phyloP scores from a whole-genome alignment of 2,113 vertebrate species.

The Protobothrops flavoviridis region DNA sequence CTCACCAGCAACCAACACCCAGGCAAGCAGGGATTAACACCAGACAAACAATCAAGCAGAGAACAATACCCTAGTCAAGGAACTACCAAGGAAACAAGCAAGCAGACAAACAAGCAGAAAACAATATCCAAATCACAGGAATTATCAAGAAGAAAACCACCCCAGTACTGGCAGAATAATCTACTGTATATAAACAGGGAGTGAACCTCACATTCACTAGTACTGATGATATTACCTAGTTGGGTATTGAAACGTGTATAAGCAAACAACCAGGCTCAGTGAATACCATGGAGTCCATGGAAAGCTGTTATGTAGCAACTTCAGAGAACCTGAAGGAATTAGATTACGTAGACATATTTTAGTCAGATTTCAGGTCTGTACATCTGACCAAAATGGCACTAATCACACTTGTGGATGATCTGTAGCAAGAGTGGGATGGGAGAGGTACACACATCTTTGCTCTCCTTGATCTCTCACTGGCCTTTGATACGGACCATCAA shows the following conservation, averaged over 20 bases:
- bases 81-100: not conserved
- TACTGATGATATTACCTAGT: not conserved
- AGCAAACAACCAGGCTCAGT: not conserved
- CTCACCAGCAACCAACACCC: not conserved
- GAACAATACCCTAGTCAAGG: not conserved
- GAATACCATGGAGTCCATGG: not conserved
- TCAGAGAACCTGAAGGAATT: not conserved
- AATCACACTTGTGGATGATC: not conserved
- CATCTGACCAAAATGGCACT: not conserved
- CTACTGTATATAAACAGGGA: not conserved
- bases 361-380: not conserved
- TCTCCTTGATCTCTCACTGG: not conserved
- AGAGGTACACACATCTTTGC: not conserved
- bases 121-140: not conserved
- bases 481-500: not conserved
- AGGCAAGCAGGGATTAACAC: not conserved
- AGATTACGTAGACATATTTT: not conserved
- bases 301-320: not conserved
- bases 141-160: not conserved
- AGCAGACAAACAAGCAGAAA: not conserved
- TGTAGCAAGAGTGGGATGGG: not conserved
- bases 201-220: not conserved
- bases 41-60: not conserved
- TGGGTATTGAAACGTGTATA: not conserved
- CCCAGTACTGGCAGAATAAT: not conserved